Conservation (phyloP, 2,797 vertebrate genomes). For the Linurgus olivaceus region DNA sequence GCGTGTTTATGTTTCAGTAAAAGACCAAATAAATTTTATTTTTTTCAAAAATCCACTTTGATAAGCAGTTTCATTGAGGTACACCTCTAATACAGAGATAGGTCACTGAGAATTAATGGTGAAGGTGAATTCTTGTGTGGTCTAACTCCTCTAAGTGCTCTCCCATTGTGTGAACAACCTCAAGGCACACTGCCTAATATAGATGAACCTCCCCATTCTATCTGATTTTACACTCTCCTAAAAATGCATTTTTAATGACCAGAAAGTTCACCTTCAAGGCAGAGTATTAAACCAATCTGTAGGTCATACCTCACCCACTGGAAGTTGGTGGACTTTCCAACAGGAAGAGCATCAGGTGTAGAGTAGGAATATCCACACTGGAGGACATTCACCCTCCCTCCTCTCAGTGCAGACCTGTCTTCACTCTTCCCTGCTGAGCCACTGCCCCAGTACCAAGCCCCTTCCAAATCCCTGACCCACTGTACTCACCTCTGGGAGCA, state of each 20-base stretch:
- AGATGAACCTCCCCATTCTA: neutral
- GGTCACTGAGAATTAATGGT: neutral
- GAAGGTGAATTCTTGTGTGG: neutral
- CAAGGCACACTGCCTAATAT: neutral
- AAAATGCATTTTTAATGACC: neutral
- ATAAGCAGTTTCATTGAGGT: neutral
- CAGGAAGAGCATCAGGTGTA: neutral
- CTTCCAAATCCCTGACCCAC: neutral
- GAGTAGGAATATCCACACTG: neutral
- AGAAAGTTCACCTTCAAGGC: neutral
- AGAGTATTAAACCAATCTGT: neutral
- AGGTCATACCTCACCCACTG: neutral
- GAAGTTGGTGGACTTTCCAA: neutral
- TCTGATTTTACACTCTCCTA: neutral
- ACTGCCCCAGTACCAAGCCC: neutral
- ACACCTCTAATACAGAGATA: neutral
- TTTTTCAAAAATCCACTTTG: neutral
- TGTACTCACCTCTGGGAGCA: neutral
- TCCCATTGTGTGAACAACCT: neutral
- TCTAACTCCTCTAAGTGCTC: neutral
- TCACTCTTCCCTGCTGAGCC: neutral
- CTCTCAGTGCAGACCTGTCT: neutral
- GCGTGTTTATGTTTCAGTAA: neutral
- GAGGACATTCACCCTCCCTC: neutral
- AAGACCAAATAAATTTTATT: neutral